These are phyloP conservation scores for Hemiscyllium ocellatum DNA, from an alignment of 2,113 vertebrate genomes.

Conservation along the genomic window DNA sequence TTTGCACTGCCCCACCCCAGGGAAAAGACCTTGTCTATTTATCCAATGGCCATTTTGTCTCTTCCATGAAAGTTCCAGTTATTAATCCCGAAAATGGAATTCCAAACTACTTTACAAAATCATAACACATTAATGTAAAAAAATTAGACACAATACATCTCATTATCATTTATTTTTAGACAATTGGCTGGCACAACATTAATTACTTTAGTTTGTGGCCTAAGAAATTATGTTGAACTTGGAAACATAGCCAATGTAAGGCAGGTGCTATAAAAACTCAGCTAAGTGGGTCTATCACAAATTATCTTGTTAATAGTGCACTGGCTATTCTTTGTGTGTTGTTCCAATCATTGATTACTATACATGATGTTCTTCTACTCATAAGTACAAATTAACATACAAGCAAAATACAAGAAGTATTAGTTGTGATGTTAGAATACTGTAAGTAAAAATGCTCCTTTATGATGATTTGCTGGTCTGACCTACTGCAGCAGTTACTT, in stretches of 20 bases:
- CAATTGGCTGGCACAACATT: neutral
- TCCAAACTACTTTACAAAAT: too few species aligned
- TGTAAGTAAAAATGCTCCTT: neutral
- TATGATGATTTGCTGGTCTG: neutral
- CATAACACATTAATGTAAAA: neutral
- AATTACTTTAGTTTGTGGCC: neutral
- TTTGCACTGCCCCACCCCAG: too few species aligned
- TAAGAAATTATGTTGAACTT: neutral
- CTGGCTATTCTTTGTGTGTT: neutral
- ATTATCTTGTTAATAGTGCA: neutral
- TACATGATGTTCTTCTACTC: neutral
- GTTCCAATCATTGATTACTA: neutral
- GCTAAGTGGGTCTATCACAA: neutral
- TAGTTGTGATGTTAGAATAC: neutral
- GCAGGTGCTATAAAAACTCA: neutral
- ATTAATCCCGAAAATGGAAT: too few species aligned
- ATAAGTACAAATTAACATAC: neutral
- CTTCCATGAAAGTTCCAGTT: too few species aligned
- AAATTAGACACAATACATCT: neutral
- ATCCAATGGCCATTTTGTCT: too few species aligned
- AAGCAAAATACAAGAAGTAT: neutral
- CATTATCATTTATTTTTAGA: neutral
- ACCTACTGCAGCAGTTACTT: neutral
- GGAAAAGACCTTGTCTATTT: too few species aligned
- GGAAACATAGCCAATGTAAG: neutral